A percentile compares a stretch with the other conserved stretches of the same genome.
Conservation (phyloP, 2,888 invertebrate genomes). For the Blera fallax region DNA sequence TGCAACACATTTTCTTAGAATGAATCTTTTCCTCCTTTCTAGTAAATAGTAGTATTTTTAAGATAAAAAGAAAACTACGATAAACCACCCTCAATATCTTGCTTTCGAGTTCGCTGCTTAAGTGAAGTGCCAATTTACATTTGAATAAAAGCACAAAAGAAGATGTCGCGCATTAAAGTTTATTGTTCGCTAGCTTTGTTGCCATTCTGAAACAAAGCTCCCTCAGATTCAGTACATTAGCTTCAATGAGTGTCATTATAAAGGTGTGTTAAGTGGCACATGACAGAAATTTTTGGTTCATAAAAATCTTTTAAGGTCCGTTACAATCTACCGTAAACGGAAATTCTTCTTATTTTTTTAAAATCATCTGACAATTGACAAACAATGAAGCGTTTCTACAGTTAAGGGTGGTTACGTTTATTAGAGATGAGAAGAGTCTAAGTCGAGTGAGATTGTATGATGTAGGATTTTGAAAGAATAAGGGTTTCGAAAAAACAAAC, state of each 20-base stretch:
- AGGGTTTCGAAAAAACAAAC: no score
- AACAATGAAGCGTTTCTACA: background rate
- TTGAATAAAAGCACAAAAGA: slow-evolving; percentile 19
- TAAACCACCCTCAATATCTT: slow-evolving; percentile 40
- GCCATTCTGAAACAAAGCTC: background rate
- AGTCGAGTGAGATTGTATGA: no score
- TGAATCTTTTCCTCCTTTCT: background rate
- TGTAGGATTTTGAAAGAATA: no score
- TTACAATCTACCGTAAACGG: background rate
- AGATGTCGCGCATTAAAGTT: slow-evolving; percentile 27
- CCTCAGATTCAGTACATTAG: slow-evolving; percentile 13
- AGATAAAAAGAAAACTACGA: slow-evolving; percentile 16
- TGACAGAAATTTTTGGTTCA: background rate
- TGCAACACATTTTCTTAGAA: slow-evolving; percentile 19
- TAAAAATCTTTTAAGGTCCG: background rate
- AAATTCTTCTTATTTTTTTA: background rate
- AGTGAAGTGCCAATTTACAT: slow-evolving; percentile 46
- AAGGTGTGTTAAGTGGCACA: slow-evolving; percentile 20
- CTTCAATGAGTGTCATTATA: slow-evolving; percentile 23
- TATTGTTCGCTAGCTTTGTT: slow-evolving; percentile 7
- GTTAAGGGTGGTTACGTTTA: background rate
- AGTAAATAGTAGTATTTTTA: background rate
- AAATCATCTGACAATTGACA: background rate
- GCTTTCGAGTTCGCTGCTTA: slow-evolving; percentile 3
- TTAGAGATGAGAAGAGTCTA: no score